Conservation (phyloP, 1,140 invertebrate species). For the Plectrocnemia conspersa region DNA sequence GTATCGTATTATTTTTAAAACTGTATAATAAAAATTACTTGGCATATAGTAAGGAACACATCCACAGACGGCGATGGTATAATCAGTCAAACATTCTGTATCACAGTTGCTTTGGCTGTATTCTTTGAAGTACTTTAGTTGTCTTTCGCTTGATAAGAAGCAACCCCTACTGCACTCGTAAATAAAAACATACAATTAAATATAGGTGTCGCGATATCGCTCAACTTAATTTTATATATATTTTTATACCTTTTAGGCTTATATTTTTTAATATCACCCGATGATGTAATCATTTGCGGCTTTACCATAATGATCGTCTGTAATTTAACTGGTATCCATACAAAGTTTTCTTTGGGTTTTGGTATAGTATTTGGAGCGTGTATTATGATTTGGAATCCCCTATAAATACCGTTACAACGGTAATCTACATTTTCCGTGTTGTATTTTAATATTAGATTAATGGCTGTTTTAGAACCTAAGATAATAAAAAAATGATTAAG, state of each 20-base stretch:
- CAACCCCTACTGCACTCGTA: slow-evolving; percentile 50
- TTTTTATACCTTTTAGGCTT: background rate
- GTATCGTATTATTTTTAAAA: background rate
- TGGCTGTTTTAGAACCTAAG: too few species aligned
- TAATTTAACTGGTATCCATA: background rate
- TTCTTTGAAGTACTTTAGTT: slow-evolving; percentile 51
- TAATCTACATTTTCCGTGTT: too few species aligned
- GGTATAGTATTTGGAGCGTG: background rate
- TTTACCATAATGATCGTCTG: background rate
- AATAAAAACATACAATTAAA: background rate
- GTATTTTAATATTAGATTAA: too few species aligned
- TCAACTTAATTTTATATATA: background rate
- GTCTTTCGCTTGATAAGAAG: slow-evolving; percentile 49
- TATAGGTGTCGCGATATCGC: too few species aligned
- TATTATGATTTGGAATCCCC: background rate
- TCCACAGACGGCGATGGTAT: slow-evolving; percentile 43
- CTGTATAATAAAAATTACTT: background rate
- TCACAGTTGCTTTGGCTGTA: slow-evolving; percentile 65
- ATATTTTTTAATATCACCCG: background rate
- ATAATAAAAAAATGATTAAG: too few species aligned
- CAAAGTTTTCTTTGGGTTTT: background rate
- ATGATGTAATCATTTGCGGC: background rate
- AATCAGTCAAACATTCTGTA: slow-evolving; percentile 63
- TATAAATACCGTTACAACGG: background rate
- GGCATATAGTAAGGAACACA: background rate